Conservation (phyloP, 2,888 invertebrate species). For the Tenthredo distinguenda region DNA sequence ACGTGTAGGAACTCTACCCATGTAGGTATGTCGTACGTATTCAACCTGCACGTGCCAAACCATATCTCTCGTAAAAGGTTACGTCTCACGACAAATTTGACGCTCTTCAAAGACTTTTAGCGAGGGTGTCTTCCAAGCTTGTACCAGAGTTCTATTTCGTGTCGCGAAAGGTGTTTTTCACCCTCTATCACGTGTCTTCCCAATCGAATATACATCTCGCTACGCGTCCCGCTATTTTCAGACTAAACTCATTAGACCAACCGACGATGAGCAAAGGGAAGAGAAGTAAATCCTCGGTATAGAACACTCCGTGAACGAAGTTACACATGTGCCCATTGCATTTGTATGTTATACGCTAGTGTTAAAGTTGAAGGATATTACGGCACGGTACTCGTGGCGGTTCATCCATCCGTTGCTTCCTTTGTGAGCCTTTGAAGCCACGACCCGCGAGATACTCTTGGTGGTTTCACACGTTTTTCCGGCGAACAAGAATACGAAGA, state of each 20-base stretch:
- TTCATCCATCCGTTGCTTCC: not conserved
- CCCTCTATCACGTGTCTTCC: conserved; percentile 10
- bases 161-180: not conserved
- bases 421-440: conserved; percentile 13
- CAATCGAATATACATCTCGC: conserved; percentile 5
- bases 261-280: not conserved
- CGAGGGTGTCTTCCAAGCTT: not conserved
- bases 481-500: not conserved
- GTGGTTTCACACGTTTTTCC: not conserved
- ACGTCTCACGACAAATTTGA: conserved; percentile 7
- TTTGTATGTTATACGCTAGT: not conserved
- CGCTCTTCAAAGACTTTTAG: conserved; percentile 37
- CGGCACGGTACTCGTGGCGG: not conserved
- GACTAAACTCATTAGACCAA: conserved; percentile 1
- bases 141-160: conserved; percentile 1
- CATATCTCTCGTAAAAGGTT: not conserved
- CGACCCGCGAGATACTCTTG: not conserved
- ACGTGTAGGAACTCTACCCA: not conserved
- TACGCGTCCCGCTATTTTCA: conserved; percentile 7
- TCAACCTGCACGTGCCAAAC: not conserved
- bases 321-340: not conserved
- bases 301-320: not conserved
- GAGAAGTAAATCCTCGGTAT: not conserved
- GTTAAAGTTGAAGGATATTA: conserved; percentile 13
- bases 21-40: not conserved